phyloP scores from a whole-genome alignment of 1,140 invertebrate species.

The Dermatophagoides farinae region DNA sequence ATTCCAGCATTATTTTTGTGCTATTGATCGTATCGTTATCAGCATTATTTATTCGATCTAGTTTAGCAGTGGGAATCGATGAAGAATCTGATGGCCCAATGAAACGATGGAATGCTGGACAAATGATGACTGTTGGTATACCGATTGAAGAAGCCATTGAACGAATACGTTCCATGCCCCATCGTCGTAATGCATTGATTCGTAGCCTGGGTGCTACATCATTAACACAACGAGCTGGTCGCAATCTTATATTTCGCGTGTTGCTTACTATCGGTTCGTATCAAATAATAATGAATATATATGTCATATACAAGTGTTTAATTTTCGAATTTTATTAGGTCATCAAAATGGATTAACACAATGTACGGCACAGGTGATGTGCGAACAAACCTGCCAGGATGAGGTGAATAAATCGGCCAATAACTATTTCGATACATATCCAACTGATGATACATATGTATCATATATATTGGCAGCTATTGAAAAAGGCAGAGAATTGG shows the following conservation, averaged over 20 bases:
- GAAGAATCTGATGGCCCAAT: slow-evolving; percentile 6
- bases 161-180: slow-evolving; percentile 7
- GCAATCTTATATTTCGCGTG: slow-evolving; percentile 9
- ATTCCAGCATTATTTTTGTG: neutral
- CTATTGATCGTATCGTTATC: too few species aligned
- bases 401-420: slow-evolving; percentile 7
- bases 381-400: slow-evolving; percentile 3
- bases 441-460: slow-evolving; percentile 8
- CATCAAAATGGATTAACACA: slow-evolving; percentile 7
- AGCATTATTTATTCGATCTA: too few species aligned
- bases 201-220: slow-evolving; percentile 7
- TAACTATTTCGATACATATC: slow-evolving; percentile 11
- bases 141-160: slow-evolving; percentile 3
- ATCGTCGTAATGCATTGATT: slow-evolving; percentile 6
- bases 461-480: slow-evolving; percentile 5
- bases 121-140: neutral
- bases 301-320: neutral
- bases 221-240: slow-evolving; percentile 8
- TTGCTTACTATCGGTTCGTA: slow-evolving; percentile 6
- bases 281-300: neutral
- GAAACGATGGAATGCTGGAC: slow-evolving; percentile 7
- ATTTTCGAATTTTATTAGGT: neutral
- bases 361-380: slow-evolving; percentile 11
- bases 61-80: neutral
- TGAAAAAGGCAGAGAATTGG: slow-evolving; percentile 8